Conservation (phyloP, 2,888 invertebrate species). For the Panorpa germanica region DNA sequence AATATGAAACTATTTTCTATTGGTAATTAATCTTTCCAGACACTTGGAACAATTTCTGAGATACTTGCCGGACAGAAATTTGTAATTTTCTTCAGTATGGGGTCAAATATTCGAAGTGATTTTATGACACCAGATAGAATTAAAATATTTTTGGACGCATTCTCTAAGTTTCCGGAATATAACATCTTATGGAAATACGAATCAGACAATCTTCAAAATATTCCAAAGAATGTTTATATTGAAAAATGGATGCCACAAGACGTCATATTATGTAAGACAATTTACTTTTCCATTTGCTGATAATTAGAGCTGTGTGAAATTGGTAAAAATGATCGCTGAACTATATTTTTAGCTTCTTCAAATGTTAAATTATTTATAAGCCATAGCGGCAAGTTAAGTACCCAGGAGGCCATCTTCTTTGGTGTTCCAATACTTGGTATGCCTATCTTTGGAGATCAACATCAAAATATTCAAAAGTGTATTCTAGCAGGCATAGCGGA, state of each 20-base stretch:
- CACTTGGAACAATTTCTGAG: too few species aligned
- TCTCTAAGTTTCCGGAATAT: conserved; percentile 3
- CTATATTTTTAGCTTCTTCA: conserved; percentile 8
- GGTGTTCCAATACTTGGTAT: conserved; percentile 8
- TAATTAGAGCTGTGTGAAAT: too few species aligned
- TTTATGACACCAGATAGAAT: conserved; percentile 5
- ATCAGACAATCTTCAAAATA: conserved; percentile 4
- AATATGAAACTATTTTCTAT: too few species aligned
- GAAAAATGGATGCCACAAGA: conserved; percentile 10
- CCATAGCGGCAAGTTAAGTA: conserved; percentile 8
- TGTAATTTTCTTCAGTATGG: conserved; percentile 8
- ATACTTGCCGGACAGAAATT: too few species aligned
- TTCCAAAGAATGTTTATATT: conserved; percentile 9
- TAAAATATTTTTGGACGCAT: conserved; percentile 4
- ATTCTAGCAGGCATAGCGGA: too few species aligned
- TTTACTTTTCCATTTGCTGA: too few species aligned
- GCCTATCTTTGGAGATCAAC: conserved; percentile 7
- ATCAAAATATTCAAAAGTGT: conserved; percentile 8
- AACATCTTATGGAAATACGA: conserved; percentile 9
- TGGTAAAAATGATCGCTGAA: too few species aligned
- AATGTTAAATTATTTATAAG: conserved; percentile 8
- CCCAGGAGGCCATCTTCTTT: conserved; percentile 10
- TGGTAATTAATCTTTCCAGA: too few species aligned
- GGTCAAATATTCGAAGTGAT: conserved; percentile 5
- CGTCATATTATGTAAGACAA: conserved; percentile 8